Base-by-base conservation (phyloP, 2,113 vertebrate genomes). In the Heterocephalus glaber region DNA sequence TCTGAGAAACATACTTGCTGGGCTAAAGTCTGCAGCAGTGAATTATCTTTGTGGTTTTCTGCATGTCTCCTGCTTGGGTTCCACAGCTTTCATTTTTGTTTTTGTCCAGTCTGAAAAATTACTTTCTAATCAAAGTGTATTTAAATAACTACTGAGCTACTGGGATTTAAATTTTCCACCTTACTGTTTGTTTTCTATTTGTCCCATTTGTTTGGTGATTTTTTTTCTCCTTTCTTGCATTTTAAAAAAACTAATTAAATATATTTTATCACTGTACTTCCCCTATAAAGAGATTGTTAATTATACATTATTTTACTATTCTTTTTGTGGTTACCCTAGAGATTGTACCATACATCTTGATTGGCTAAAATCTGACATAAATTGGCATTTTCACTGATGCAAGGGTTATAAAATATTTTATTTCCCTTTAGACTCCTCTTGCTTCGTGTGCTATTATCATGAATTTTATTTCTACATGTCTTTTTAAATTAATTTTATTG, bases 181-280 rank as follows among this genome's bases (percentile, higher is more conserved):
- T 79, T 28, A 86, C 28, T 72, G 14, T 86, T 56, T 74, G n/a
- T 70, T 90, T 90, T 86, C 35, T 80, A 11, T 66, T 70, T 81
- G 58, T 81, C 12, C 58, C 44, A 66, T 58, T 35, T 84, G 80
- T 68, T 68, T 77, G 28, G 14, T 58, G 44, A 35, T 76, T 44
- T n/a, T 80, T 41, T 49, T 0, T 80, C 38, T 60, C n/a, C 35
- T 76, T 85, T 91, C 79, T 89, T 87, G 2, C 44, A 47, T 66
- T 58, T 90, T 44, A 38, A 77, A 95, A 86, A 72, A 86, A 76
- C 54, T n/a, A 95, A 72, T 41, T 38, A 80, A 86, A 88, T 90
- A 85, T 1, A 84, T 95, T 66, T 76, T 63, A 90, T 74, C 30
- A 84, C n/a, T 96, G 74, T 2, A 60, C 77, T 96, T 95, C 47